Conservation (phyloP, 2,888 invertebrate genomes). For the Mycalesis mineus region DNA sequence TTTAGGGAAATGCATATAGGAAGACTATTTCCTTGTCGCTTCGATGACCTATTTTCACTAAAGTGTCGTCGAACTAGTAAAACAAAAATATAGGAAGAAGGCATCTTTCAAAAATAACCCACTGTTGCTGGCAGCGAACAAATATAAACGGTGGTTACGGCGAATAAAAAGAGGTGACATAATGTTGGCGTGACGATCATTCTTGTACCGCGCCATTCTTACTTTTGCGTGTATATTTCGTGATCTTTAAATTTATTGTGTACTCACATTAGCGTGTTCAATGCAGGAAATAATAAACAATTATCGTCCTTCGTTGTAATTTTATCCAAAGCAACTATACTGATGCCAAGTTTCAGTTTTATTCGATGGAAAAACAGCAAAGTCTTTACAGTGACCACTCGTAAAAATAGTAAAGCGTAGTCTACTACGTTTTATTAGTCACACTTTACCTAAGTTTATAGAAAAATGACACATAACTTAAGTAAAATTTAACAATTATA, state of each 20-base stretch:
- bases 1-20: not conserved
- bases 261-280: not conserved
- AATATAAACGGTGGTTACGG: constrained; percentile 55
- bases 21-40: constrained; percentile 22
- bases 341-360: not conserved
- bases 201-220: constrained; percentile 16
- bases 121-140: constrained; percentile 47
- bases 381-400: not conserved
- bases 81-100: constrained; percentile 58
- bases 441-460: no score
- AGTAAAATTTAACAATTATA: no score
- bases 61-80: constrained; percentile 46
- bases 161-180: constrained; percentile 52
- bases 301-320: not conserved
- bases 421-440: no score
- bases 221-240: constrained; percentile 7
- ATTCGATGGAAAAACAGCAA: not conserved
- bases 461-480: no score
- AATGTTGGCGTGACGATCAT: constrained; percentile 23
- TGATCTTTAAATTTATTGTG: constrained; percentile 6
- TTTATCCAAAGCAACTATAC: not conserved
- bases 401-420: no score
- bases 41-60: constrained; percentile 50
- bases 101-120: constrained; percentile 62
- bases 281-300: constrained; percentile 5